Conservation (phyloP, 2,888 invertebrate genomes). For the Gibbula magus region DNA sequence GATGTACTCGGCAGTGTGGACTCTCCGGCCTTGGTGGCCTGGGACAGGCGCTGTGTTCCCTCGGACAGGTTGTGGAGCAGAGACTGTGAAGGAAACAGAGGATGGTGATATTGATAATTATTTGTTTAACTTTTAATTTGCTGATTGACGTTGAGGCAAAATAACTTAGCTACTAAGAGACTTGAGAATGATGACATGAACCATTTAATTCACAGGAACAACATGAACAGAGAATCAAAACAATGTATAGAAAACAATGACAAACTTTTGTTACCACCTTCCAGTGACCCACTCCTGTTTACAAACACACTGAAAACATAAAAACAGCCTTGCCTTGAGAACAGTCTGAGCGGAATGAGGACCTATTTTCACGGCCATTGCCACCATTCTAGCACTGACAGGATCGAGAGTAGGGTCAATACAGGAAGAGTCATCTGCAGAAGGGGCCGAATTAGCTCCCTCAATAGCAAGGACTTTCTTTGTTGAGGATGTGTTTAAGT, state of each 20-base stretch:
- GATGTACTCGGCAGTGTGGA: constrained; percentile 66
- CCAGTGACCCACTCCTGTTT: too few species aligned
- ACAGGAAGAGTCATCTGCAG: not conserved
- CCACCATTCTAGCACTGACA: not conserved
- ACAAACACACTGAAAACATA: too few species aligned
- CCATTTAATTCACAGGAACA: not conserved
- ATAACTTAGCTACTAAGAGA: not conserved
- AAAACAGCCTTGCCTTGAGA: not conserved
- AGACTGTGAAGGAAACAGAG: constrained; percentile 44
- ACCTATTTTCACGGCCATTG: not conserved
- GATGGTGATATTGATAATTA: not conserved
- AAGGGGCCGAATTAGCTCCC: not conserved
- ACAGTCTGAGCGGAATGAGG: not conserved
- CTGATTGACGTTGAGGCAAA: not conserved
- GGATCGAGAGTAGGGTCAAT: not conserved
- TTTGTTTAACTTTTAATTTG: not conserved
- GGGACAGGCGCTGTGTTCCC: constrained; percentile 63
- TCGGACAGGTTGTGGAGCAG: constrained; percentile 57
- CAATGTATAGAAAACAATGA: too few species aligned
- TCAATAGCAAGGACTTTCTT: not conserved
- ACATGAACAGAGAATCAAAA: too few species aligned
- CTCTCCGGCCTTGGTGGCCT: constrained; percentile 66
- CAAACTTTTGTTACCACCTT: too few species aligned
- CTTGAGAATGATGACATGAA: not conserved
- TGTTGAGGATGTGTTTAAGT: not conserved